Evolutionary conservation across 1,140 invertebrate genomes (phyloP).

Genomic region (Aphaenogaster ashmeadi): DNA sequence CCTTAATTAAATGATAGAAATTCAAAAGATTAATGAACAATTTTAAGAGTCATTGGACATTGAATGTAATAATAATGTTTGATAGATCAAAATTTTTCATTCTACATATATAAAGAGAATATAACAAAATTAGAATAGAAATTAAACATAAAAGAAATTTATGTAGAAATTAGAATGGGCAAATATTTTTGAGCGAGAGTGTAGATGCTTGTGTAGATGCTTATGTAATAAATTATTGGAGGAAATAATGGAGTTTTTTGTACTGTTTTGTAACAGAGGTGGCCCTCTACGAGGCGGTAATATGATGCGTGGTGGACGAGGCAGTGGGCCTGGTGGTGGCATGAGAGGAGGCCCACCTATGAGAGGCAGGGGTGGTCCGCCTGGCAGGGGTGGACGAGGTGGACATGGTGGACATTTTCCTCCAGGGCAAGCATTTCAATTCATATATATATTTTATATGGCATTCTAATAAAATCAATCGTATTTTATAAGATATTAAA

Average conservation of each 20-base stretch:
- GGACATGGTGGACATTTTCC: constrained; percentile 84
- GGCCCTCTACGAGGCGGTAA: constrained; percentile 84
- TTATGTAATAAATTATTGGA: constrained; percentile 20
- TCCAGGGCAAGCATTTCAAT: constrained; percentile 79
- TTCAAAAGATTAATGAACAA: no score
- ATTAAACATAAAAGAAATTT: no score
- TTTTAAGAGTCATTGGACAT: no score
- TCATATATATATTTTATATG: constrained; percentile 20
- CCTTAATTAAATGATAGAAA: no score
- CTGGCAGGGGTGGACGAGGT: constrained; percentile 83
- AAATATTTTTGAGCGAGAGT: no score
- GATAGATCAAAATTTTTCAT: no score
- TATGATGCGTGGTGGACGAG: constrained; percentile 82
- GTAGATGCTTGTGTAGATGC: not conserved
- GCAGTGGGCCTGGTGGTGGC: constrained; percentile 82
- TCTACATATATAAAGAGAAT: no score
- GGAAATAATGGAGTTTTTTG: constrained; percentile 1
- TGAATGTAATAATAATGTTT: no score
- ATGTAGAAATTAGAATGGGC: no score
- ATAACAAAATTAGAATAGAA: no score
- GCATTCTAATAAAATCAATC: constrained; percentile 11
- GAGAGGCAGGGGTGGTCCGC: constrained; percentile 84
- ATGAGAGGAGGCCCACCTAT: constrained; percentile 84
- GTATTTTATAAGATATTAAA: not conserved
- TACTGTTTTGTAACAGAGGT: constrained; percentile 76